A percentile compares a stretch with the other conserved stretches of the same genome.
Evolutionary conservation across 2,888 invertebrate genomes (phyloP).

Genomic region (Linnaemya vulpina): DNA sequence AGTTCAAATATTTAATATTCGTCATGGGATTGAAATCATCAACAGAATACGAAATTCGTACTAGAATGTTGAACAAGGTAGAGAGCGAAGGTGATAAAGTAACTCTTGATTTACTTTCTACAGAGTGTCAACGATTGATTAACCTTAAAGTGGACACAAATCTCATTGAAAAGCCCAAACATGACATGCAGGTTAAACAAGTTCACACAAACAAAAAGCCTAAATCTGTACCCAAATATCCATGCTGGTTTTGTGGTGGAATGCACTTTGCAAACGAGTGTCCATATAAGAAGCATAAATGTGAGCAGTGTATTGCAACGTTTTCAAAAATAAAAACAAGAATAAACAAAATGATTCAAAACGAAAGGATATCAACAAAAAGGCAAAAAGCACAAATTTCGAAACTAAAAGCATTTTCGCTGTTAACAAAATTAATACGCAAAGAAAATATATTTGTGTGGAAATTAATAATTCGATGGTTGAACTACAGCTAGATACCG

Average conservation of each 20-base stretch:
- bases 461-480: conserved; percentile 59
- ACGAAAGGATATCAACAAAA: conserved; percentile 3
- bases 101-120: conserved; percentile 44
- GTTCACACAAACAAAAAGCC: conserved; percentile 19
- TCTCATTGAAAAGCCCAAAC: conserved; percentile 50
- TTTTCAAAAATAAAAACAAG: no score
- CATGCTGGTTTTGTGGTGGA: conserved; percentile 15
- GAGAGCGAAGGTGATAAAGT: background rate
- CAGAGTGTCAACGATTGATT: conserved; percentile 67
- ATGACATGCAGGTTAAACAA: conserved; percentile 16
- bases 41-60: no score
- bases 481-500: conserved; percentile 66
- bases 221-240: conserved; percentile 13
- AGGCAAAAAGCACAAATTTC: background rate
- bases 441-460: conserved; percentile 68
- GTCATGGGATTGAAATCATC: no score
- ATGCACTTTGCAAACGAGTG: conserved; percentile 65
- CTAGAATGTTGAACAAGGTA: no score
- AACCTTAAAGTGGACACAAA: conserved; percentile 68
- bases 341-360: conserved; percentile 23
- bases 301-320: background rate
- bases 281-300: conserved; percentile 43
- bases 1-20: no score
- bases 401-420: conserved; percentile 46
- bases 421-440: conserved; percentile 60